phyloP scores from a whole-genome alignment of 1,140 invertebrate species.

The Bombus superbus region DNA sequence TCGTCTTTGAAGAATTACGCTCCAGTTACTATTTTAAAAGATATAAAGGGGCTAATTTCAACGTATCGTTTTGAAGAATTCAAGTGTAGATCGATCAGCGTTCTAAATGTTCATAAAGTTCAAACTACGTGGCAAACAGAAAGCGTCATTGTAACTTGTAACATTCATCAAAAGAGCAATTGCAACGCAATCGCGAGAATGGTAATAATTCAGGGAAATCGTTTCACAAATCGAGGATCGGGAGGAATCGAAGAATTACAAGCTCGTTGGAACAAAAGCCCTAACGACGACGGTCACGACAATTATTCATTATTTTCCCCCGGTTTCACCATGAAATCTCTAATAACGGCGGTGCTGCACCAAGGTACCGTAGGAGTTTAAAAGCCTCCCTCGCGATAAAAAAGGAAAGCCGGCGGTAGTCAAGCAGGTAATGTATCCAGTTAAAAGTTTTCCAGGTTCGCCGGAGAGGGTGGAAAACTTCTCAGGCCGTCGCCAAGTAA shows the following conservation, averaged over 20 bases:
- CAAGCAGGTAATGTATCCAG: constrained; percentile 80
- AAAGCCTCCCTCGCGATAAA: constrained; percentile 71
- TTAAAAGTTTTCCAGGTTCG: constrained; percentile 78
- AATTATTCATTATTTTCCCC: constrained; percentile 71
- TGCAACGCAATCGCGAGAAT: background rate
- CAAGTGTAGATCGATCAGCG: background rate
- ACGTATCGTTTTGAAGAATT: background rate
- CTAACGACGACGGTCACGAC: constrained; percentile 59
- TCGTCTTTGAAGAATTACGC: too few species aligned
- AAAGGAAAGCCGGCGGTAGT: constrained; percentile 72
- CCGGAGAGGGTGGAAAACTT: constrained; percentile 68
- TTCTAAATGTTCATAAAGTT: background rate
- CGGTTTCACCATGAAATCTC: constrained; percentile 70
- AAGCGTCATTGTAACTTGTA: background rate
- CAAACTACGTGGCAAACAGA: too few species aligned
- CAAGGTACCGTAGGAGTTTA: constrained; percentile 70
- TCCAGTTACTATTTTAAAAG: too few species aligned
- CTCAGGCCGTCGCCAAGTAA: constrained; percentile 46
- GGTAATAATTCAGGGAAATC: constrained; percentile 20
- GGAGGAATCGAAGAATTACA: constrained; percentile 41
- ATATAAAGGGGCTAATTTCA: too few species aligned
- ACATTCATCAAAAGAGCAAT: background rate
- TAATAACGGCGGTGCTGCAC: constrained; percentile 70
- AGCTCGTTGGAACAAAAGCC: constrained; percentile 39
- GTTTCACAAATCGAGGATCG: constrained; percentile 30